A percentile compares a stretch with the other conserved stretches of the same genome.
Conservation (phyloP, 1,140 invertebrate genomes). For the Drosophila truncata region DNA sequence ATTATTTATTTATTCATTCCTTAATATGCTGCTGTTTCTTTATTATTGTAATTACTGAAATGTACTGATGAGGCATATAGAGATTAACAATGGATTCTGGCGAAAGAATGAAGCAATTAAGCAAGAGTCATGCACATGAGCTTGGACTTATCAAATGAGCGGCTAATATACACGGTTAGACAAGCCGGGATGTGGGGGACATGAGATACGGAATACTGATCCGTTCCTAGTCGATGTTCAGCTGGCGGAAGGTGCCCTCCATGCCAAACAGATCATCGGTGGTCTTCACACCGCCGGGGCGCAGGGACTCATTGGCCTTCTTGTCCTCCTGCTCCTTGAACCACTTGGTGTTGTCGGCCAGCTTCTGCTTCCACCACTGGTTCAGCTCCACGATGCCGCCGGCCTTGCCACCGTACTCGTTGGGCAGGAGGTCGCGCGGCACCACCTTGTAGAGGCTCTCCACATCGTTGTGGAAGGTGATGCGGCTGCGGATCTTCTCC, state of each 20-base stretch:
- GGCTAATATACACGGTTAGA: slow-evolving; percentile 51
- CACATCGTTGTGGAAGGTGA: slow-evolving; percentile 91
- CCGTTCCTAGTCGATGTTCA: slow-evolving; percentile 89
- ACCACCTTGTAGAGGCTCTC: slow-evolving; percentile 91
- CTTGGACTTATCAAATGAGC: slow-evolving; percentile 60
- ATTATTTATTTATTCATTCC: slow-evolving; percentile 61
- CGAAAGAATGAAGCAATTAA: slow-evolving; percentile 71
- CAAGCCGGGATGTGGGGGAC: slow-evolving; percentile 36
- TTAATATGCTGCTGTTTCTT: slow-evolving; percentile 65
- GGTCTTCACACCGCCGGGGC: slow-evolving; percentile 91
- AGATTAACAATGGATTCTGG: slow-evolving; percentile 48
- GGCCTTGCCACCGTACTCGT: slow-evolving; percentile 92
- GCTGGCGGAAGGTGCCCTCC: slow-evolving; percentile 92
- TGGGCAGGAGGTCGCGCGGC: slow-evolving; percentile 91
- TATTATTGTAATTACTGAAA: slow-evolving; percentile 69
- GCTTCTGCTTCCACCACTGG: slow-evolving; percentile 90
- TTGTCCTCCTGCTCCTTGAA: slow-evolving; percentile 90
- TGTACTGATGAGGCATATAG: slow-evolving; percentile 49
- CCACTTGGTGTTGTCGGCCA: slow-evolving; percentile 91
- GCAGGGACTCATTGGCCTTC: slow-evolving; percentile 90
- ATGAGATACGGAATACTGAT: slow-evolving; percentile 14
- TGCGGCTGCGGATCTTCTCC: slow-evolving; percentile 93
- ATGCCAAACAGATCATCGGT: slow-evolving; percentile 93
- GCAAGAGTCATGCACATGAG: slow-evolving; percentile 53
- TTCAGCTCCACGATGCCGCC: slow-evolving; percentile 90